Base-by-base conservation (phyloP, 2,888 invertebrate species). In the Pomacea canaliculata region DNA sequence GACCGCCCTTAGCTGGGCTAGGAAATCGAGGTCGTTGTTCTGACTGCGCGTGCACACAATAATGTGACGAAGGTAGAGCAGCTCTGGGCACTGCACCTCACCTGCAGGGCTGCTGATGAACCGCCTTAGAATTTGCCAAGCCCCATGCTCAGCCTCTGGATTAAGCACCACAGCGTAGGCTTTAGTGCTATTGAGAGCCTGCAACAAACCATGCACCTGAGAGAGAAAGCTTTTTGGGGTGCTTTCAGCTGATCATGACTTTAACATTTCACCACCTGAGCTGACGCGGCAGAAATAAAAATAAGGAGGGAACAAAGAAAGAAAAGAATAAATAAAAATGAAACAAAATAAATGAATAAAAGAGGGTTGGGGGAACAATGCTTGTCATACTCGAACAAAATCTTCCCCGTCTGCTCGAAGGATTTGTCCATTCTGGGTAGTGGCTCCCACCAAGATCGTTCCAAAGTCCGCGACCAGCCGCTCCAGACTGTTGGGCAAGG, bases 381-480 rank as follows among this genome's bases (percentile, higher is more conserved):
- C 19, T 2, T 63, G n/a, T 19, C n/a, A 19, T 48, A 69, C 68
- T 27, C 60, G 69, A 23, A 74, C 12, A 7, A 81, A 73, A 60
- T 81, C 81, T 27, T 77, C 73, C 2, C 79, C 81, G 69, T 81
- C 81, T 18, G 79, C 62, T 0, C 78, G 76, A 16, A 79, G 65
- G 18, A 81, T 51, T 70, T 81, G 79, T 16, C 79, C 81, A 63
- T 79, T 81, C 73, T 79, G 75, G 4, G 81, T 73, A 18, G 75
- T 60, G 27, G 77, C 78, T 19, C 81, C 81, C n/a, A 76, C 68
- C 48, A 79, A 71, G 1, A 72, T 60, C 13, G 75, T 73, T 18
- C 79, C 81, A 56, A 79, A 73, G 19, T 79, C 79, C 19, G 76
- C 76, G n/a, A 81, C 74, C 65, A 81, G 72, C 46, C 81, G 73